phyloP scores from a whole-genome alignment of 2,797 vertebrate genomes.

The Phrynocephalus guinanensis region DNA sequence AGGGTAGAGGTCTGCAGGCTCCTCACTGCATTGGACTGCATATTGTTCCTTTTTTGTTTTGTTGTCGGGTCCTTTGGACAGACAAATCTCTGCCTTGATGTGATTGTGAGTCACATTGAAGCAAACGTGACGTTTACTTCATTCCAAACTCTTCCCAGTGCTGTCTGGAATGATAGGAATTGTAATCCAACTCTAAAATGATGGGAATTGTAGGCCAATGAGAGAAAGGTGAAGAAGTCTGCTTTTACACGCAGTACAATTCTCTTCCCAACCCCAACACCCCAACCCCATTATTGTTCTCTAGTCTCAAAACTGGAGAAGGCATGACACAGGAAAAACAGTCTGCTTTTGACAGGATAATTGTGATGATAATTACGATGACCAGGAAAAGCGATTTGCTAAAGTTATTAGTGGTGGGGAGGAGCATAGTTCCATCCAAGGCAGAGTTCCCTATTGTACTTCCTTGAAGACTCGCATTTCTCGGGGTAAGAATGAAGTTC shows the following conservation, averaged over 20 bases:
- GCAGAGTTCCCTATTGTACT: no score
- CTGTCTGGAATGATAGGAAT: neutral
- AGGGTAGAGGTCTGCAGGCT: no score
- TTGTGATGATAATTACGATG: neutral
- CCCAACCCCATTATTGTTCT: no score
- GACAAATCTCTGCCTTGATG: no score
- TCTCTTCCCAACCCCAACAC: no score
- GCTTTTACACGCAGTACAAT: neutral
- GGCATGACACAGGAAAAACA: neutral
- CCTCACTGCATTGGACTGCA: no score
- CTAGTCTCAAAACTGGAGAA: neutral
- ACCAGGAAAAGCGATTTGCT: neutral
- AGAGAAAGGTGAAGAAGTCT: neutral
- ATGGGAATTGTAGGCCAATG: neutral
- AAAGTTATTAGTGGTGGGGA: neutral
- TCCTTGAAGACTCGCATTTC: neutral
- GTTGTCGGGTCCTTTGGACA: neutral
- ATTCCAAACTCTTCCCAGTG: neutral
- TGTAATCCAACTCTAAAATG: neutral
- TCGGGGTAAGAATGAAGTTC: neutral
- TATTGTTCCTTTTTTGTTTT: no score
- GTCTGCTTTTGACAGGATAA: neutral
- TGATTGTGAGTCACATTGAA: no score
- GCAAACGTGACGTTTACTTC: neutral
- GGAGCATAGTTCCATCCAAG: neutral